Conservation (phyloP, 1,140 invertebrate genomes). For the Ostrea edulis region DNA sequence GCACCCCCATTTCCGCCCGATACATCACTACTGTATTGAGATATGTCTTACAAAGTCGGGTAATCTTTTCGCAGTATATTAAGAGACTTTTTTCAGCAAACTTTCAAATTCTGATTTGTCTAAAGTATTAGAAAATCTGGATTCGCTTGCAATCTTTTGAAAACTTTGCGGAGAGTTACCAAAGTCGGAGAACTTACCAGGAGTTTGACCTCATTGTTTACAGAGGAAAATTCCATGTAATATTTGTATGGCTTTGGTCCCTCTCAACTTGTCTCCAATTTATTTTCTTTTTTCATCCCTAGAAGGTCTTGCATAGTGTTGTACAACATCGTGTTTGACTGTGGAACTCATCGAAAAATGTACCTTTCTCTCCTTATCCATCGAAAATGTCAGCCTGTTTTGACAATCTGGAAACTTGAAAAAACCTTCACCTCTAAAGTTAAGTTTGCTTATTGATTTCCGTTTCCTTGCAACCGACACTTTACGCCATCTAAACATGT, state of each 20-base stretch:
- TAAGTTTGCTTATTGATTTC: not conserved
- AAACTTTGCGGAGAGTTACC: not conserved
- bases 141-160: slow-evolving; percentile 42
- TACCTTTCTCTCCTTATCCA: not conserved
- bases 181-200: no score
- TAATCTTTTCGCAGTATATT: not conserved
- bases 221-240: no score
- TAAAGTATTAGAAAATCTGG: not conserved
- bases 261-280: not conserved
- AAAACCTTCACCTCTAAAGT: slow-evolving; percentile 4
- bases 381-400: not conserved
- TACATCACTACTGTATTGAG: slow-evolving; percentile 38
- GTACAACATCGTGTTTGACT: not conserved
- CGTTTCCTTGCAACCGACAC: not conserved
- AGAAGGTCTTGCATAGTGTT: not conserved
- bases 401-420: slow-evolving; percentile 17
- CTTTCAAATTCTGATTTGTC: slow-evolving; percentile 25
- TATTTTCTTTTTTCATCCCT: not conserved
- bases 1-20: not conserved
- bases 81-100: not conserved
- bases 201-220: no score
- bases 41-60: slow-evolving; percentile 15
- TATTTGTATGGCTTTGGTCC: not conserved
- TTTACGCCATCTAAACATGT: slow-evolving; percentile 8
- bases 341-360: not conserved